phyloP scores from a whole-genome alignment of 1,140 invertebrate species.

The Drosophila chauvacae region DNA sequence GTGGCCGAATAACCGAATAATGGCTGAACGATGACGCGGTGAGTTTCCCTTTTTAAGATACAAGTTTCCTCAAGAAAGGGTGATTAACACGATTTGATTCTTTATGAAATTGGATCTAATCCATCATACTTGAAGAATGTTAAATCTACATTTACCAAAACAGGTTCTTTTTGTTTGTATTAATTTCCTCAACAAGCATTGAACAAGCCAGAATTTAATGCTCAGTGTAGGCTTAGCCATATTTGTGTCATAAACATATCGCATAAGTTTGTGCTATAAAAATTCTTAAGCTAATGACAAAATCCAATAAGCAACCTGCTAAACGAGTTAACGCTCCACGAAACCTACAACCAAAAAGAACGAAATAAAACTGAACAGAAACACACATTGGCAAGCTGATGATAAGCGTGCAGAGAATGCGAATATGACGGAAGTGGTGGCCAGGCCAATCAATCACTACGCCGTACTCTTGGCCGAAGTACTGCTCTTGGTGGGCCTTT shows the following conservation, averaged over 20 bases:
- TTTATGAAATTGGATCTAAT: not conserved
- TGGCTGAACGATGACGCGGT: conserved; percentile 31
- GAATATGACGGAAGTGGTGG: conserved; percentile 64
- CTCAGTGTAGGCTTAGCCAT: conserved; percentile 30
- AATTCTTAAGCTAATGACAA: conserved; percentile 72
- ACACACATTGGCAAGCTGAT: conserved; percentile 10
- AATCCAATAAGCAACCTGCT: conserved; percentile 65
- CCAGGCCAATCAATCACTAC: conserved; percentile 63
- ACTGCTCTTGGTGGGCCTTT: conserved; percentile 41
- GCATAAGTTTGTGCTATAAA: conserved; percentile 63
- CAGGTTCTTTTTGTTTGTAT: not conserved
- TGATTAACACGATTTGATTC: not conserved
- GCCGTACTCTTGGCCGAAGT: conserved; percentile 13
- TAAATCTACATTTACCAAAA: not conserved
- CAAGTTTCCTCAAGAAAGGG: conserved; percentile 1
- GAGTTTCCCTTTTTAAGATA: conserved; percentile 10
- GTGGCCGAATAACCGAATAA: not conserved
- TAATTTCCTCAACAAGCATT: no score
- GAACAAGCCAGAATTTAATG: not conserved
- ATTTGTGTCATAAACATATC: conserved; percentile 62
- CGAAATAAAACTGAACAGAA: conserved; percentile 22
- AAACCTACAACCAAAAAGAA: conserved; percentile 1
- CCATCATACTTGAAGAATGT: not conserved
- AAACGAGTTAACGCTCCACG: conserved; percentile 52
- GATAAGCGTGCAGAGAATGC: conserved; percentile 24